phyloP scores from a whole-genome alignment of 1,140 invertebrate genomes.

The Neoseiulus cucumeris region DNA sequence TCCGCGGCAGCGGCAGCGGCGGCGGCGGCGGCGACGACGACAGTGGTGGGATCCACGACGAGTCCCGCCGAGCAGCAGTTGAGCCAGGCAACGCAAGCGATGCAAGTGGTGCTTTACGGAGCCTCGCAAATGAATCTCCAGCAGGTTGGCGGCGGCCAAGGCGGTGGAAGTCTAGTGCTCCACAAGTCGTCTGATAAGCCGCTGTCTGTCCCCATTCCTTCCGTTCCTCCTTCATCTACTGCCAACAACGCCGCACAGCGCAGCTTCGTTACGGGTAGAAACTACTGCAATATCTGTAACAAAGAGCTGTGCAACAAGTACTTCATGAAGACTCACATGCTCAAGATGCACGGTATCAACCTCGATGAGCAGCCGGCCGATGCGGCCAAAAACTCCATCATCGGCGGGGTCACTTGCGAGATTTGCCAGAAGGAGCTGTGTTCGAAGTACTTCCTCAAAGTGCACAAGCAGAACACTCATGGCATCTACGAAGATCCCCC shows the following conservation, averaged over 20 bases:
- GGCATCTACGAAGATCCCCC: constrained; percentile 54
- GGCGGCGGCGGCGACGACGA: constrained; percentile 6
- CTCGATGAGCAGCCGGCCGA: constrained; percentile 40
- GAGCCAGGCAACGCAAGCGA: constrained; percentile 7
- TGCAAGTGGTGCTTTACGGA: constrained; percentile 10
- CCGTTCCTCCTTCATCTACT: constrained; percentile 7
- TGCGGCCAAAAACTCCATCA: constrained; percentile 49
- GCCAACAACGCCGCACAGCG: constrained; percentile 20
- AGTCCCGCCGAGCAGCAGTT: constrained; percentile 6
- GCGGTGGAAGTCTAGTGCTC: neutral
- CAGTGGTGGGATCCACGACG: constrained; percentile 8
- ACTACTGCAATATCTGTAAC: constrained; percentile 97
- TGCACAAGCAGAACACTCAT: constrained; percentile 94
- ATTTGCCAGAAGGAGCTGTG: constrained; percentile 92
- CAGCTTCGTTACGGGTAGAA: constrained; percentile 35
- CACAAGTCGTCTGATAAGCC: constrained; percentile 11
- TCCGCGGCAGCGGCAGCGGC: constrained; percentile 8
- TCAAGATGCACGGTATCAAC: constrained; percentile 95
- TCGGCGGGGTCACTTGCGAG: constrained; percentile 80
- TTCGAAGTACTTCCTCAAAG: constrained; percentile 88
- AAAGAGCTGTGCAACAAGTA: constrained; percentile 99
- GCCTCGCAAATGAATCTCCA: neutral
- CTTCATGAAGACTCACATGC: constrained; percentile 98
- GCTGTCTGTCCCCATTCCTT: constrained; percentile 12
- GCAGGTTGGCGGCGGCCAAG: neutral